A percentile compares a stretch with the other conserved stretches of the same genome.
phyloP scores from a whole-genome alignment of 2,113 vertebrate genomes.

The Platycercus adscitus region DNA sequence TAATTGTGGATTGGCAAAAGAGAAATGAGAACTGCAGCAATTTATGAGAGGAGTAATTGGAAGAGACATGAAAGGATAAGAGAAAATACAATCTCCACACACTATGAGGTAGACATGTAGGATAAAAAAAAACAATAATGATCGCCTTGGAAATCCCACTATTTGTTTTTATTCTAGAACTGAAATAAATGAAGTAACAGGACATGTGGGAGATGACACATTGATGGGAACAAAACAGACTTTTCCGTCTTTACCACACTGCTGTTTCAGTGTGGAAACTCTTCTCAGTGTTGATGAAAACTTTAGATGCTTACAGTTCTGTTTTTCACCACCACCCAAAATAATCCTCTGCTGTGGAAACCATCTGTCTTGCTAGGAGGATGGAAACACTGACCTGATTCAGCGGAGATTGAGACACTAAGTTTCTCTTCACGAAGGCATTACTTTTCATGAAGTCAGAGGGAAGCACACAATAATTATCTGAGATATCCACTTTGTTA shows the following conservation, averaged over 20 bases:
- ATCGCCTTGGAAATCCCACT: background rate
- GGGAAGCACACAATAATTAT: background rate
- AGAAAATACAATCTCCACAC: background rate
- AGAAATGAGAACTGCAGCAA: background rate
- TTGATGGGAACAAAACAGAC: background rate
- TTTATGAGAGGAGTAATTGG: background rate
- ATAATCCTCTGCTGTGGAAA: background rate
- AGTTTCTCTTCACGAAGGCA: background rate
- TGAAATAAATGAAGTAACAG: background rate
- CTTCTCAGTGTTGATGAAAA: background rate
- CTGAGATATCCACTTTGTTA: background rate
- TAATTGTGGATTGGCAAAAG: background rate
- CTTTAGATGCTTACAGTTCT: background rate
- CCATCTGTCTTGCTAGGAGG: background rate
- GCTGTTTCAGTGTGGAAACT: background rate
- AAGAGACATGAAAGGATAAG: background rate
- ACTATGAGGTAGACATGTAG: background rate
- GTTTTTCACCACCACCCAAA: background rate
- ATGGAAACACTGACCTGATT: background rate
- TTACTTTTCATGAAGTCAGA: background rate
- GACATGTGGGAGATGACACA: background rate
- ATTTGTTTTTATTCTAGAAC: background rate
- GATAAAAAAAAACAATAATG: background rate
- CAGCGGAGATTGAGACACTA: background rate
- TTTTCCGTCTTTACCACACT: background rate